phyloP scores from a whole-genome alignment of 2,113 vertebrate genomes.

The Carlito syrichta region DNA sequence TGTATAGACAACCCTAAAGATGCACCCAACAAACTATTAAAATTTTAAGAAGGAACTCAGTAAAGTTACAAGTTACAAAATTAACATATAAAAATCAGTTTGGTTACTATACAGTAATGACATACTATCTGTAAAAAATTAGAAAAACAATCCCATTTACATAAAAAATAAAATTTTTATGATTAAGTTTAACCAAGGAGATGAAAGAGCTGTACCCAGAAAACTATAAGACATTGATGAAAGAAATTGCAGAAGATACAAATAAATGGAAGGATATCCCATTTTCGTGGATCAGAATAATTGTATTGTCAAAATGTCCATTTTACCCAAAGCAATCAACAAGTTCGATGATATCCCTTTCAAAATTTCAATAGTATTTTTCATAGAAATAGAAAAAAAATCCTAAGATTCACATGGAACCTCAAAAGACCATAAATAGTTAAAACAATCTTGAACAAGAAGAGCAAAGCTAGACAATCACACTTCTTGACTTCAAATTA shows the following conservation, averaged over 20 bases:
- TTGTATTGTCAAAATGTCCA: background rate
- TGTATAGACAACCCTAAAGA: background rate
- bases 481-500: background rate
- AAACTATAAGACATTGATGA: background rate
- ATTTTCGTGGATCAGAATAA: background rate
- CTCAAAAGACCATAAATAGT: background rate
- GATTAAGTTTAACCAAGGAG: background rate
- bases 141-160: background rate
- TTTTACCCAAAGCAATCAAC: background rate
- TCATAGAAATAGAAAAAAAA: background rate
- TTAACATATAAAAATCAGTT: background rate
- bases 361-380: background rate
- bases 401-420: background rate
- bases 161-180: background rate
- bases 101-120: background rate
- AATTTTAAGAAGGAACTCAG: background rate
- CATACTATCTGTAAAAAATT: background rate
- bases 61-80: background rate
- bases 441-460: background rate
- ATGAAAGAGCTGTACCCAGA: background rate
- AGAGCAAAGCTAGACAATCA: background rate
- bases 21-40: background rate
- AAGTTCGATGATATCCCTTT: background rate
- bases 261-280: background rate
- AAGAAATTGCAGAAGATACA: background rate